These are phyloP conservation scores for Philonicus albiceps DNA, from an alignment of 2,888 invertebrate species.

Conservation along the genomic window DNA sequence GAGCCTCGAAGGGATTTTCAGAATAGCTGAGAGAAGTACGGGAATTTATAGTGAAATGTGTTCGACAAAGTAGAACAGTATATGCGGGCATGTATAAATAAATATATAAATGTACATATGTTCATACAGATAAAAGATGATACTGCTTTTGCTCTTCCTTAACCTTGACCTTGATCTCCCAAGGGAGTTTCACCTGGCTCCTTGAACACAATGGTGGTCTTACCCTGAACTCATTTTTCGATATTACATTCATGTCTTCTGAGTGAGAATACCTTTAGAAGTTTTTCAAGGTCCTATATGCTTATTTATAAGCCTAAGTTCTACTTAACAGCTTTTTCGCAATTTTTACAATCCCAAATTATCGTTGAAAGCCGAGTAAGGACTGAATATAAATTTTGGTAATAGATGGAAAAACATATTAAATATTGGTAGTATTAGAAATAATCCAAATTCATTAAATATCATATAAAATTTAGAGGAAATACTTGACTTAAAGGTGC, in stretches of 20 bases:
- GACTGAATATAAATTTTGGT: no score
- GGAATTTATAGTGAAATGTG: background rate
- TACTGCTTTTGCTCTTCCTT: background rate
- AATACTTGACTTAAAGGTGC: no score
- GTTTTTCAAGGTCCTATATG: background rate
- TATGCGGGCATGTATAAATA: background rate
- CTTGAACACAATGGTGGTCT: background rate
- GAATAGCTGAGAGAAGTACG: background rate
- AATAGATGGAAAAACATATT: no score
- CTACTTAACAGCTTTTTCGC: background rate
- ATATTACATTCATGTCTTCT: background rate
- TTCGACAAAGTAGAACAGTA: background rate
- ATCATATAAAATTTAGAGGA: no score
- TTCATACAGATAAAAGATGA: background rate
- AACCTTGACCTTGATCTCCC: background rate
- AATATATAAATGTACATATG: background rate
- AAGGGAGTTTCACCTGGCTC: background rate
- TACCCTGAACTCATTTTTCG: background rate
- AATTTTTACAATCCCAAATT: background rate
- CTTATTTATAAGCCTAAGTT: background rate
- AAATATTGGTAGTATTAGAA: no score
- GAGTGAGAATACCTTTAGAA: background rate
- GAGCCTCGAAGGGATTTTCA: background rate
- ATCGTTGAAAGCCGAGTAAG: no score
- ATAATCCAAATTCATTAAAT: no score